Evolutionary conservation across 2,888 invertebrate species (phyloP), one percentile per base, ranked within the genome.

Genomic region (Drosophila anomelani): DNA sequence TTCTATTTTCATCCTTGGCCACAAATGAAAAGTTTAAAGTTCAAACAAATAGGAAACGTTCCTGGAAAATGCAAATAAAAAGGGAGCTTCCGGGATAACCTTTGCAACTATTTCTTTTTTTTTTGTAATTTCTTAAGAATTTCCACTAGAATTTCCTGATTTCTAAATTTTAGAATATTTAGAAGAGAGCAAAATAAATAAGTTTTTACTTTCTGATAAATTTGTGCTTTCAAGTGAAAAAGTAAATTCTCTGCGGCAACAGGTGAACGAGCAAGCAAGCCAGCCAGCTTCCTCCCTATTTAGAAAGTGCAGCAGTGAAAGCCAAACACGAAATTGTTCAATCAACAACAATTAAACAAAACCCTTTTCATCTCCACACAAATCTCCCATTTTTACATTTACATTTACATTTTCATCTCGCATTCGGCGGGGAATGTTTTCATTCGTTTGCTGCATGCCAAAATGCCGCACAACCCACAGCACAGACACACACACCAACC

Each of bases 291-390:
- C 57, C 56, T 29, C 9, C 36, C 44, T n/a, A 69, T 80, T 80
- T 82, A 77, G 85, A 85, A 83, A 83, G 85, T 85, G 85, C 81
- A 85, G 83, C 77, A 83, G 83, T 81, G 85, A 84, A 85, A 85
- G 85, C 81, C 70, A 68, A 58, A 58, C 44, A 54, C 51, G n/a
- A 67, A 75, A 69, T 68, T 68, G 70, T 75, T 76, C 72, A 81
- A 78, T 83, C 69, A 71, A 76, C 62, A 72, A 79, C 78, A 84
- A 86, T 78, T 81, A 71, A 73, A 82, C 58, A 81, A 81, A 84
- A 82, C 69, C 79, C 72, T 60, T 81, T 81, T 79, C 61, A 60
- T 64, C 51, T 67, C 15, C 39, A 53, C 46, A 34, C 47, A 47
- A 26, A 59, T 38, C 49, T 10, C 47, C 34, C 53, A 55, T 68